Base-by-base conservation (phyloP, 2,113 vertebrate genomes). In the Leucopsar rothschildi region DNA sequence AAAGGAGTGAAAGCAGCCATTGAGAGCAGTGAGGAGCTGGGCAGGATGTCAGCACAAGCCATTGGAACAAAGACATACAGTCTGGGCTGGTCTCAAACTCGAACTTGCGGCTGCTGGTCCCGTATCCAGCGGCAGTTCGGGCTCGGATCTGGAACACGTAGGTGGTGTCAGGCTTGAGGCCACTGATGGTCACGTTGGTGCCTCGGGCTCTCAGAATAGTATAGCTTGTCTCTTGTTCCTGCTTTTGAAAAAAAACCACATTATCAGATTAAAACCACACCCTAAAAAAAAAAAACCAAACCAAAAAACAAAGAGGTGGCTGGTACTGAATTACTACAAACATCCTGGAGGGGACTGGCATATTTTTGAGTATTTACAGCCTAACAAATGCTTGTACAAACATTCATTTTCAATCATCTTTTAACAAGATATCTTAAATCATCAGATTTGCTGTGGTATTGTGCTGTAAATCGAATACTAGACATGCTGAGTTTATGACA, bases 201-300 rank as follows among this genome's bases (percentile, higher is more conserved):
- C 98, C 98, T 88, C 98, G 98, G 82, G 99, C 99, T 94, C 99
- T 98, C 84, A 99, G 98, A 93, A 99, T 99, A 85, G 99, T 99
- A 92, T 99, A 99, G 97, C 99, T 99, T 88, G 99, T 99, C 97
- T 99, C 99, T 98, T 99, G 99, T 71, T 99, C 99, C 98, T 99
- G 99, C 99, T 99, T 98, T 96, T 97, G 94, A 83, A 88, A 95
- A 95, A 95, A 95, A 97, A 87, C 90, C 64, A 96, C 97, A 92
- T 84, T 52, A 63, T 57, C 65, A 96, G 75, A 96, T 98, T 97
- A 97, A 97, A 96, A 96, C 73, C 92, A 91, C 73, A 95, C 27
- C 61, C 92, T 61, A 17, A 52, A 52, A 52, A 44, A 44, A 44
- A n/a, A 83, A 60, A 49, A 35, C n/a, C 35, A 35, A 35, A 35